Percentiles rank a stretch among this genome's conserved stretches.
Conservation (phyloP, 1,140 invertebrate species). For the Hylaeus anthracinus region DNA sequence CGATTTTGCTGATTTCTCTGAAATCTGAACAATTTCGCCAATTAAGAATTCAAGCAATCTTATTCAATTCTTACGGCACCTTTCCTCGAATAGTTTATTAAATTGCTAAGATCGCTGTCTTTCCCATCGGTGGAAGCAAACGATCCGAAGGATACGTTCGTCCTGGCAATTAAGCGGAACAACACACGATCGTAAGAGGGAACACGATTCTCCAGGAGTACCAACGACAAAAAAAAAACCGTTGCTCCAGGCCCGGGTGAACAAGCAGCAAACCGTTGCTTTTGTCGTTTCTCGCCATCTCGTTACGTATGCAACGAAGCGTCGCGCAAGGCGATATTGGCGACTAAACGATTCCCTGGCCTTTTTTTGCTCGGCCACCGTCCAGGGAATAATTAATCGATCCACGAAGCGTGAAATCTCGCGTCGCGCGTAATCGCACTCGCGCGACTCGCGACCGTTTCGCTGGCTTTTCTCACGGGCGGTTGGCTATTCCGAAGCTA, state of each 20-base stretch:
- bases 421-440: constrained; percentile 18
- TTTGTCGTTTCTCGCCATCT: constrained; percentile 33
- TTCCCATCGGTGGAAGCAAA: not conserved
- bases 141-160: not conserved
- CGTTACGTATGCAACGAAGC: constrained; percentile 46
- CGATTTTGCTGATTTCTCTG: no score
- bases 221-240: not conserved
- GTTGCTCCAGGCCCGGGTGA: not conserved
- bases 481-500: not conserved
- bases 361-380: not conserved
- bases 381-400: constrained; percentile 52
- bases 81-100: no score
- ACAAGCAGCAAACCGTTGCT: not conserved
- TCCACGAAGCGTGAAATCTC: constrained; percentile 49
- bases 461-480: constrained; percentile 42
- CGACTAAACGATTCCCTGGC: constrained; percentile 28
- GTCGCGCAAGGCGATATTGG: constrained; percentile 42
- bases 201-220: not conserved
- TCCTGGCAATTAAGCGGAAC: constrained; percentile 1
- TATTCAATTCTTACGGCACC: no score
- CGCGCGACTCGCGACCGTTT: constrained; percentile 13
- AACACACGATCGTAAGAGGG: not conserved
- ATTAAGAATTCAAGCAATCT: no score
- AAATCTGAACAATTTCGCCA: no score
- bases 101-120: no score